Conservation (phyloP, 2,113 vertebrate genomes). For the Tychaedon coryphoeus region DNA sequence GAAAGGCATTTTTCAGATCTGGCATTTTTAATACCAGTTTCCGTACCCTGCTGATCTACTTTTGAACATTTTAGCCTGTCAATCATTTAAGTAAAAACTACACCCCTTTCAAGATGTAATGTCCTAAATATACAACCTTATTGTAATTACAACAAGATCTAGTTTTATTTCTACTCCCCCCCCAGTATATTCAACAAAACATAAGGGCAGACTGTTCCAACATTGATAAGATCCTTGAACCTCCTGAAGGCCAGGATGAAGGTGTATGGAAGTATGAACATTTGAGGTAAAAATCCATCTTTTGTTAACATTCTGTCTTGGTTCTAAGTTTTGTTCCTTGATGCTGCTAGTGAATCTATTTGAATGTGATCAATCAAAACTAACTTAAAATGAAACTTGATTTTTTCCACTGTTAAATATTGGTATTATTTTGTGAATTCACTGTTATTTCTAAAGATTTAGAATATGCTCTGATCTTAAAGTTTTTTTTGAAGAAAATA, state of each 20-base stretch:
- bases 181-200: constrained; percentile 97
- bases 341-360: background rate
- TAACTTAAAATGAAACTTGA: background rate
- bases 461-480: background rate
- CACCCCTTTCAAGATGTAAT: background rate
- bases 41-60: background rate
- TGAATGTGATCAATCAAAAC: background rate
- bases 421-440: background rate
- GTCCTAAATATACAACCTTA: background rate
- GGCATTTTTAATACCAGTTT: background rate
- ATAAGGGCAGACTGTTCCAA: constrained; percentile 96
- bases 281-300: constrained; percentile 82
- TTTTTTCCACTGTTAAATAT: background rate
- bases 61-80: background rate
- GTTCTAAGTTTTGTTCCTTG: background rate
- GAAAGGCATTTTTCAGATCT: background rate
- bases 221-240: constrained; percentile 98
- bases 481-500: background rate
- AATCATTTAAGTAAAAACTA: background rate
- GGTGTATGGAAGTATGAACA: constrained; percentile 99
- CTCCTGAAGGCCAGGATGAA: constrained; percentile 97
- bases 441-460: background rate
- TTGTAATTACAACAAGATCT: background rate
- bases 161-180: background rate
- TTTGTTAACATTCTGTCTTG: background rate